Evolutionary conservation across 2,797 vertebrate species (phyloP).

Genomic region (Diglossa cyanea): DNA sequence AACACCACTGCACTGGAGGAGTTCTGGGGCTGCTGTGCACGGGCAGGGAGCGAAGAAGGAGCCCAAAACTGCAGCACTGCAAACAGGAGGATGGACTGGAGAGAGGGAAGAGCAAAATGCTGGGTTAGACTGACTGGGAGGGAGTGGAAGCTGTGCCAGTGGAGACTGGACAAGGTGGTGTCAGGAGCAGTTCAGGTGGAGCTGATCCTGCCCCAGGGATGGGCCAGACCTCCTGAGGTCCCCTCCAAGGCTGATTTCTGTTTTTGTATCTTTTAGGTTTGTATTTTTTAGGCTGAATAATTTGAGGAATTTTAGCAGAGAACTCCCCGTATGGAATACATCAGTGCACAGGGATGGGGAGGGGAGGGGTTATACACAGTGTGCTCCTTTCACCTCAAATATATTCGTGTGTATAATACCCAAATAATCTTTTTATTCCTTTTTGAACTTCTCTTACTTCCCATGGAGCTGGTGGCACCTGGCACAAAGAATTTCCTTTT

Average conservation of each 20-base stretch:
- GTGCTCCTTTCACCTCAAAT: background rate
- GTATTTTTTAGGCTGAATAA: background rate
- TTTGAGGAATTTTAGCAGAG: constrained; percentile 26
- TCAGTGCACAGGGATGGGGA: background rate
- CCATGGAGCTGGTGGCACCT: background rate
- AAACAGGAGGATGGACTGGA: background rate
- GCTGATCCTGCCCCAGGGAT: background rate
- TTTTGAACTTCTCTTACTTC: background rate
- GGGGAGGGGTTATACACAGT: background rate
- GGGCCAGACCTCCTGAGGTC: background rate
- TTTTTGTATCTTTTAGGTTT: background rate
- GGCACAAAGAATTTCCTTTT: background rate
- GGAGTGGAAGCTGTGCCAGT: background rate
- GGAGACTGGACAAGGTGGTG: background rate
- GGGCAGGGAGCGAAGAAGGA: background rate
- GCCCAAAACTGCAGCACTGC: background rate
- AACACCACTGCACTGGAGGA: too few species aligned
- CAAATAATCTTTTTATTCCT: background rate
- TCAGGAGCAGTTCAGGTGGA: background rate
- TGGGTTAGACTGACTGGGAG: background rate
- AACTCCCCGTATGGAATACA: background rate
- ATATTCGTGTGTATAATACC: background rate
- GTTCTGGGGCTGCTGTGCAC: background rate
- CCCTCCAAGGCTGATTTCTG: background rate
- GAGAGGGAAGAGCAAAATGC: background rate